Evolutionary conservation across 2,113 vertebrate genomes (phyloP).

Genomic region (Etheostoma cragini): DNA sequence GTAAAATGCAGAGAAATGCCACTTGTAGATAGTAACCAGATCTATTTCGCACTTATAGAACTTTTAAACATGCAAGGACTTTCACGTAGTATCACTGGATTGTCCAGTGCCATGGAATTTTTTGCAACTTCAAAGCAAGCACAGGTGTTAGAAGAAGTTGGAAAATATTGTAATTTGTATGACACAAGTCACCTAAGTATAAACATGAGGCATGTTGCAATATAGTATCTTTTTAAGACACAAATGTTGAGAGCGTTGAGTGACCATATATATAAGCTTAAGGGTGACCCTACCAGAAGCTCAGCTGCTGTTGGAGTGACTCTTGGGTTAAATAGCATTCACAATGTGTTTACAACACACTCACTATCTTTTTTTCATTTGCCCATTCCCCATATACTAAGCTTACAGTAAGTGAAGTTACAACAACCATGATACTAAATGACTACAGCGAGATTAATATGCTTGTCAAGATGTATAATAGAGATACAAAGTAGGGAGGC

Average conservation of each 20-base stretch:
- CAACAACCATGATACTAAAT: background rate
- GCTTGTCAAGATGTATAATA: constrained; percentile 24
- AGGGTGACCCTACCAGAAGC: constrained; percentile 18
- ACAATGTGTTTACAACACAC: constrained; percentile 12
- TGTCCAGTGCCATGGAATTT: background rate
- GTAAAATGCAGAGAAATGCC: background rate
- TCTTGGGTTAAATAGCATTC: constrained; percentile 16
- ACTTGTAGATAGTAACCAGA: background rate
- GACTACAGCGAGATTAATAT: background rate
- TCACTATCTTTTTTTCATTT: constrained; percentile 1
- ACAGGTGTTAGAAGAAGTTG: background rate
- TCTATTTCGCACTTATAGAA: background rate
- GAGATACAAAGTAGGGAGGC: background rate
- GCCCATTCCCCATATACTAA: constrained; percentile 9
- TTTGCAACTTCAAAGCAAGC: background rate
- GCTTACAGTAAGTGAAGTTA: background rate
- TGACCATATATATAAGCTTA: constrained; percentile 36
- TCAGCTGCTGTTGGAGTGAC: constrained; percentile 22
- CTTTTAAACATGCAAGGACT: background rate
- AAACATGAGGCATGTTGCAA: background rate
- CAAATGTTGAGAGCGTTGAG: constrained; percentile 20
- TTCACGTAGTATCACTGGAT: background rate
- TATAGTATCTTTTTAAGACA: constrained; percentile 27
- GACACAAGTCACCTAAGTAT: background rate
- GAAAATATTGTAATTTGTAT: background rate